These are phyloP conservation scores for Datnioides undecimradiatus DNA, from an alignment of 2,113 vertebrate species.

Conservation along the genomic window DNA sequence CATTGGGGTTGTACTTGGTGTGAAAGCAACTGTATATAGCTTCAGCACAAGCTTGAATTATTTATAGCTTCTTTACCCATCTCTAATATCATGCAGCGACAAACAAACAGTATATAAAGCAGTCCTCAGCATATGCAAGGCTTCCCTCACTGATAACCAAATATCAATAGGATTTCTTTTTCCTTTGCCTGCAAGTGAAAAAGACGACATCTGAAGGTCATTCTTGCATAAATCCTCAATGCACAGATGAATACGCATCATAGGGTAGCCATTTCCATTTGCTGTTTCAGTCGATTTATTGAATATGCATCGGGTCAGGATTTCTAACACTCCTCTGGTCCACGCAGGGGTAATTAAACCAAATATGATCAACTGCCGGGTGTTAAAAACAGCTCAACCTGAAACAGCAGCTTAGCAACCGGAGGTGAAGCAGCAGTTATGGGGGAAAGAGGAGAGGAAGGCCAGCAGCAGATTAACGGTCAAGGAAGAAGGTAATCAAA, in stretches of 20 bases:
- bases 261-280: constrained; percentile 43
- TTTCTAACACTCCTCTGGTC: constrained; percentile 60
- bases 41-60: constrained; percentile 18
- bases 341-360: constrained; percentile 75
- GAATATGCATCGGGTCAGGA: constrained; percentile 71
- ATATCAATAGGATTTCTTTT: constrained; percentile 29
- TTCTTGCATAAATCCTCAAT: constrained; percentile 48
- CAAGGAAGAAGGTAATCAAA: constrained; percentile 44
- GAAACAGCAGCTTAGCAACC: constrained; percentile 72
- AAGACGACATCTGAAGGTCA: constrained; percentile 49
- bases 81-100: constrained; percentile 6
- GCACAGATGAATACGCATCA: constrained; percentile 49
- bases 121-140: not conserved
- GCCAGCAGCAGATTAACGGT: constrained; percentile 52
- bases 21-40: not conserved
- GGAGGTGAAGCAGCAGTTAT: constrained; percentile 53
- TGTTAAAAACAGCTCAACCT: constrained; percentile 79
- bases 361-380: constrained; percentile 68
- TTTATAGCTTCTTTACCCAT: constrained; percentile 14
- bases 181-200: constrained; percentile 7
- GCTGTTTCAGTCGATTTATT: constrained; percentile 69
- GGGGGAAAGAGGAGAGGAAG: constrained; percentile 27
- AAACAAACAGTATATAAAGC: constrained; percentile 5
- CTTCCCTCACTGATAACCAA: constrained; percentile 9
- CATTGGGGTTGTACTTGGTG: not conserved